phyloP scores from a whole-genome alignment of 2,113 vertebrate genomes.

The Macquaria australasica region DNA sequence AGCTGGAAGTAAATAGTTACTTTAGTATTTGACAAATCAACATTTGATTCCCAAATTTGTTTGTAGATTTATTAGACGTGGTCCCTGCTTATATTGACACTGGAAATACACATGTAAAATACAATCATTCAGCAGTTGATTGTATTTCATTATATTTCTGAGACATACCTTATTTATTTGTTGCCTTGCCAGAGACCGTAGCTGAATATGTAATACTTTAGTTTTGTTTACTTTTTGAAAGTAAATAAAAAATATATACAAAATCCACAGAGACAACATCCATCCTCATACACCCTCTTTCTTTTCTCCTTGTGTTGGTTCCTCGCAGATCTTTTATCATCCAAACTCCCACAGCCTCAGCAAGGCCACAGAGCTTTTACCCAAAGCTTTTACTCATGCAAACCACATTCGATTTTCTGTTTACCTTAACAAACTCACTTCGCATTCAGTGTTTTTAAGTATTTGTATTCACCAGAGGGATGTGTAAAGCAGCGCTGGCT shows the following conservation, averaged over 20 bases:
- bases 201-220: constrained; percentile 56
- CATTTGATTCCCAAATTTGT: constrained; percentile 56
- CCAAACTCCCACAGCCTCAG: constrained; percentile 57
- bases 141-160: constrained; percentile 19
- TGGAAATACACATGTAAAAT: not conserved
- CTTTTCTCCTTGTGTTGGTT: constrained; percentile 43
- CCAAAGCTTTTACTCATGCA: constrained; percentile 66
- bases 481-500: constrained; percentile 59
- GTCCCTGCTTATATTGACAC: not conserved
- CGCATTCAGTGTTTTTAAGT: constrained; percentile 64
- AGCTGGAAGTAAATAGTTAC: constrained; percentile 61
- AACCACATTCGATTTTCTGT: constrained; percentile 76
- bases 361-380: constrained; percentile 67
- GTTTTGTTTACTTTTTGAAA: constrained; percentile 47
- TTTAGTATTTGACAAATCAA: constrained; percentile 62
- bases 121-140: not conserved
- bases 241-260: constrained; percentile 35
- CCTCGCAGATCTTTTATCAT: constrained; percentile 56
- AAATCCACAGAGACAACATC: constrained; percentile 54
- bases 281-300: constrained; percentile 33
- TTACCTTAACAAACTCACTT: constrained; percentile 75
- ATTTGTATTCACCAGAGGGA: constrained; percentile 73
- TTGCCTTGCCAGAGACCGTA: constrained; percentile 17
- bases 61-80: constrained; percentile 60
- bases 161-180: constrained; percentile 18